phyloP scores from a whole-genome alignment of 1,140 invertebrate genomes.

The Daktulosphaira vitifoliae region DNA sequence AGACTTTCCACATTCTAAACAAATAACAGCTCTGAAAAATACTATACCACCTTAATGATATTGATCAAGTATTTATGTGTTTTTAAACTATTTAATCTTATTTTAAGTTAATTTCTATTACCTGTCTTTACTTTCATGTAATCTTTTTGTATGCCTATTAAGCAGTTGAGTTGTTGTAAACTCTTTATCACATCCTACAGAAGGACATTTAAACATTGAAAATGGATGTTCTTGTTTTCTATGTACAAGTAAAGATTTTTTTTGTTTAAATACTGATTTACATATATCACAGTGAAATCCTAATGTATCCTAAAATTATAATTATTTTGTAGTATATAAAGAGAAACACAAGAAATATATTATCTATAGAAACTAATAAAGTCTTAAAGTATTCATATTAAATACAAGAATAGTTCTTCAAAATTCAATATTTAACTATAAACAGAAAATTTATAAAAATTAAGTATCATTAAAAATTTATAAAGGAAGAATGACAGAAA shows the following conservation, averaged over 20 bases:
- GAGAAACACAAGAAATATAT: too few relatives aligned
- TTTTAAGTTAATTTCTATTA: background rate
- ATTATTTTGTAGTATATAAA: too few relatives aligned
- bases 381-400: too few relatives aligned
- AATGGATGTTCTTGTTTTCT: slow-evolving; percentile 29
- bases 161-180: slow-evolving; percentile 9
- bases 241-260: background rate
- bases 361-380: too few relatives aligned
- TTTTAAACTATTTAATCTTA: background rate
- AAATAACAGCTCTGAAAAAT: background rate
- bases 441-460: too few relatives aligned
- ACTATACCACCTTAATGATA: too few relatives aligned
- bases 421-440: too few relatives aligned
- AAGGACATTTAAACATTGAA: slow-evolving; percentile 19
- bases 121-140: slow-evolving; percentile 6
- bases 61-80: too few relatives aligned
- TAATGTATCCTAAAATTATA: slow-evolving; percentile 10
- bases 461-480: too few relatives aligned
- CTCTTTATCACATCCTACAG: slow-evolving; percentile 9
- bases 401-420: too few relatives aligned
- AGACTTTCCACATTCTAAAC: slow-evolving; percentile 13
- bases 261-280: slow-evolving; percentile 7
- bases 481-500: too few relatives aligned
- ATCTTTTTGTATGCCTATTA: slow-evolving; percentile 15
- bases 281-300: slow-evolving; percentile 20